Evolutionary conservation across 2,888 invertebrate genomes (phyloP), one percentile per base, ranked within the genome.

Genomic region (Athalia rosae): DNA sequence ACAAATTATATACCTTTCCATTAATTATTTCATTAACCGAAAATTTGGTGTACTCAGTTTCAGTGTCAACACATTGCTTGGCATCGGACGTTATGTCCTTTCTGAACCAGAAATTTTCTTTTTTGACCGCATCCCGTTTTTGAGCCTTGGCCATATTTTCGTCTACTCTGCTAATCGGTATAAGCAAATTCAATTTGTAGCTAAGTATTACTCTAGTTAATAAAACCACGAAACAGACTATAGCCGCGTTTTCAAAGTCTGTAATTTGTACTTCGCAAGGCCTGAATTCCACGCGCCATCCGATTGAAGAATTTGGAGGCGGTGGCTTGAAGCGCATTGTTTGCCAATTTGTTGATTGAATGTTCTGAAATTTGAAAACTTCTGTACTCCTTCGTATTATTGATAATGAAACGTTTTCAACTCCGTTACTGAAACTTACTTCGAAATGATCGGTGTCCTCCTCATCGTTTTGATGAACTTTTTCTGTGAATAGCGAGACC

Each of bases 301-400:
- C 99, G 86, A 99, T 99, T 71, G 96, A 93, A 7, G 98, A 97
- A 89, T 98, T 95, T 0, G 98, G 97, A 43, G 98, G 98, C 62
- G 99, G 99, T 48, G 99, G 99, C 91, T 99, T 99, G 91, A 99
- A 99, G 59, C 98, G 93, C 98, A 99, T 98, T 50, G 98, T 98
- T 91, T 99, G 99, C 99, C 99, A 99, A 91, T 99, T 99, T 47
- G 99, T 99, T 0, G 99, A 99, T 89, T 99, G 99, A 83, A 99
- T 98, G 89, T 99, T 99, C 96, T 97, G 89, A 81, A 76, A 76
- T 48, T 4, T 48, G 28, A 50, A 63, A 6, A 69, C 6, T 53
- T 67, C 11, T 67, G 5, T 66, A 53, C 6, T 53, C 6, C 45
- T 28, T 28, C 28, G 28, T 28, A 11, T 6, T 4, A 5, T 76